Percentiles rank a stretch among this genome's conserved stretches.
phyloP scores from a whole-genome alignment of 2,113 vertebrate species.

The Geococcyx californianus region DNA sequence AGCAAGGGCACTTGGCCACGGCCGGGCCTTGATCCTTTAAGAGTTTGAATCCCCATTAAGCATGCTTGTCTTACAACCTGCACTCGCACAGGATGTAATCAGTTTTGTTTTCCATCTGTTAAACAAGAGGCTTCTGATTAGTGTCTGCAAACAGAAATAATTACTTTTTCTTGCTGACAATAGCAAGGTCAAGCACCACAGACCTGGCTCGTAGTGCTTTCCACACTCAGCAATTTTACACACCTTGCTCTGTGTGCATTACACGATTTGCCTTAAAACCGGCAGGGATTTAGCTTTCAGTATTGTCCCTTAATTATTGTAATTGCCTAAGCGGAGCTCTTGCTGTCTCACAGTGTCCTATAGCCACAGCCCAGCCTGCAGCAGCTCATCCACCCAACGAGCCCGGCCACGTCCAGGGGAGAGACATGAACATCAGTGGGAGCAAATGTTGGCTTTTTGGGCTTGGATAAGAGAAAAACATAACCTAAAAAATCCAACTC shows the following conservation, averaged over 20 bases:
- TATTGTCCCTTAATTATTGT: slow-evolving; percentile 38
- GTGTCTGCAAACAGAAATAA: not conserved
- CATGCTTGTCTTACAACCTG: slow-evolving; percentile 38
- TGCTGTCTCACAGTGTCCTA: not conserved
- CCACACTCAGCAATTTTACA: not conserved
- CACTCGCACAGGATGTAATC: not conserved
- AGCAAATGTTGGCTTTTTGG: not conserved
- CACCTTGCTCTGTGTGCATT: not conserved
- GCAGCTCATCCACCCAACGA: not conserved
- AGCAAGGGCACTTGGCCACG: slow-evolving; percentile 32
- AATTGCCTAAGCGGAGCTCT: slow-evolving; percentile 46
- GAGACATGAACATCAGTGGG: accelerated
- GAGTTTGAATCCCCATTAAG: slow-evolving; percentile 57
- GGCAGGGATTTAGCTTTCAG: slow-evolving; percentile 1
- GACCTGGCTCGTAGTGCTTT: not conserved
- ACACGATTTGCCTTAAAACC: not conserved
- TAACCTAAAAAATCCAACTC: not conserved
- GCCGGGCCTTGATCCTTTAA: slow-evolving; percentile 55
- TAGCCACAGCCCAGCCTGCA: not conserved
- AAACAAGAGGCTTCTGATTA: not conserved
- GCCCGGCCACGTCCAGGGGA: not conserved
- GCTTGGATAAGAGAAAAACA: not conserved
- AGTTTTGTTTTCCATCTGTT: slow-evolving; percentile 44
- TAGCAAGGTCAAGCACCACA: not conserved
- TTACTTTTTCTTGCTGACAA: not conserved